A percentile compares a stretch with the other conserved stretches of the same genome.
Conservation (phyloP, 2,113 vertebrate species). For the Himantopus leucocephalus region DNA sequence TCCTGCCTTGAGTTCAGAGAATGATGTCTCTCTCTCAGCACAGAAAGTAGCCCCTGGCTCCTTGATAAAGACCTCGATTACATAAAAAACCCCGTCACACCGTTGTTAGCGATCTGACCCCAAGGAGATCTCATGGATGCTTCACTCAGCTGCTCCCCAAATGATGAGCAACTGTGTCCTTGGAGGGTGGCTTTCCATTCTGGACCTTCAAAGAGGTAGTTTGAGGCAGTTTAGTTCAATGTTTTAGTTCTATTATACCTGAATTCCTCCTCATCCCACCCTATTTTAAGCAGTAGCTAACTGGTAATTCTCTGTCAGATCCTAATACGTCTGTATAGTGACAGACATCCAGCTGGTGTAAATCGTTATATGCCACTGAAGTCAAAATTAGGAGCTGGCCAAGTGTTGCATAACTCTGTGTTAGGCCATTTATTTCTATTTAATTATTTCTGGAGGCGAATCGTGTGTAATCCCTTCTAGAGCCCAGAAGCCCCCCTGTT, state of each 20-base stretch:
- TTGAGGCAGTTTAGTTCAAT: neutral
- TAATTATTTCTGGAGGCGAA: neutral
- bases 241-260: neutral
- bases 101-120: neutral
- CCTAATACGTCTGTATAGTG: neutral
- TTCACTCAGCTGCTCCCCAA: neutral
- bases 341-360: neutral
- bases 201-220: neutral
- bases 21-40: neutral
- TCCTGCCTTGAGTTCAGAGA: neutral
- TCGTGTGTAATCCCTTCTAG: fast-evolving
- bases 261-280: neutral
- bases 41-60: neutral
- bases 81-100: neutral
- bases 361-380: neutral
- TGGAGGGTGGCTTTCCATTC: neutral
- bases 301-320: neutral
- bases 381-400: neutral
- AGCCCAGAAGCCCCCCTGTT: neutral
- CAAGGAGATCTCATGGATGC: neutral
- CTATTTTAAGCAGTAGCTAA: neutral
- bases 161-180: neutral
- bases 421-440: neutral
- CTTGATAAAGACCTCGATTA: neutral
- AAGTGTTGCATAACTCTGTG: neutral